A percentile compares a stretch with the other conserved stretches of the same genome.
Conservation (phyloP, 2,888 invertebrate species). For the Cyclophora albipunctata region DNA sequence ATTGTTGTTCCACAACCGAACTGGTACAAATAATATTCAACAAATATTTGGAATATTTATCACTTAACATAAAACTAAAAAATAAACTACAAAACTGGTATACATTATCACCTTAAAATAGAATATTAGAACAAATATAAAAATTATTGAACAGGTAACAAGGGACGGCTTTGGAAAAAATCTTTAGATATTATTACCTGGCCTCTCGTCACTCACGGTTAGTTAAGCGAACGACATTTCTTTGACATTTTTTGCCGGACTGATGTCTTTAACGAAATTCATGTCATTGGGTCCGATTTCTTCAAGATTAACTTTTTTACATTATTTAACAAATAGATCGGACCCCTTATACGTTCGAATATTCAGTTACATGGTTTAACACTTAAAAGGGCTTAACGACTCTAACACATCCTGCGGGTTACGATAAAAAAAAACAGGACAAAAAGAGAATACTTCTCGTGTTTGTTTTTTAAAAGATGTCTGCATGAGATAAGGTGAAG, state of each 20-base stretch:
- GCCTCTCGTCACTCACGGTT: conserved; percentile 49
- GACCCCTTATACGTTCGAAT: conserved; percentile 70
- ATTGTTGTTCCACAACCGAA: too few species aligned
- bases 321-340: conserved; percentile 74
- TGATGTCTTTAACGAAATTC: conserved; percentile 72
- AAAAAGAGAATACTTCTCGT: conserved; percentile 70
- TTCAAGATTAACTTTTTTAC: conserved; percentile 71
- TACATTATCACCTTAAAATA: too few species aligned
- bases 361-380: conserved; percentile 76
- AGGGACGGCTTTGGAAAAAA: conserved; percentile 54
- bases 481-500: conserved; percentile 69
- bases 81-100: too few species aligned
- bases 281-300: conserved; percentile 72
- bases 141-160: conserved; percentile 35
- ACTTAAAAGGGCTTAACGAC: conserved; percentile 76
- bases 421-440: conserved; percentile 73
- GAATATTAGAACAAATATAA: not conserved
- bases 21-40: too few species aligned
- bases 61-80: too few species aligned
- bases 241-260: conserved; percentile 66
- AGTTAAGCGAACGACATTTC: conserved; percentile 58
- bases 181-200: conserved; percentile 40
- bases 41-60: too few species aligned
- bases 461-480: conserved; percentile 76
- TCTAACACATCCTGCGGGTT: conserved; percentile 76